phyloP scores from a whole-genome alignment of 2,797 vertebrate genomes.

The Macropodus opercularis region DNA sequence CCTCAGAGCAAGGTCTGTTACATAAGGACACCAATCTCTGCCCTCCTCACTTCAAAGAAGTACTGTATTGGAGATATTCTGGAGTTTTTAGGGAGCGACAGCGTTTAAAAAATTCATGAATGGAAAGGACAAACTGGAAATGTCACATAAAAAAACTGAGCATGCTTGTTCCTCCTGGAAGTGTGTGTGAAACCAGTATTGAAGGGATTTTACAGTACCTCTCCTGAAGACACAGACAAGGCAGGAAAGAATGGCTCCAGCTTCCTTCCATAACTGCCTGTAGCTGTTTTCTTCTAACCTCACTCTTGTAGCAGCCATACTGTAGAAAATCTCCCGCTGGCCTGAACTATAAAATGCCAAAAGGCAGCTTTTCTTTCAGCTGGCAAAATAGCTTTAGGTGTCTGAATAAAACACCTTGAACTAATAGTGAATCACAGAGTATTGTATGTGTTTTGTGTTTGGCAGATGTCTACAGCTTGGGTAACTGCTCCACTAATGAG shows the following conservation, averaged over 20 bases:
- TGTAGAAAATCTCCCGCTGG: constrained; percentile 75
- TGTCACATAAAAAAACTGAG: constrained; percentile 28
- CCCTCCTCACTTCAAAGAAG: constrained; percentile 49
- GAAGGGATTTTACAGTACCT: constrained; percentile 40
- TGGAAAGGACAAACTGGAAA: constrained; percentile 40
- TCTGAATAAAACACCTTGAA: constrained; percentile 56
- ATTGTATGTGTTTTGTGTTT: constrained; percentile 67
- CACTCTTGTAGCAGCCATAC: constrained; percentile 78
- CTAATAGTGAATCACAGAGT: constrained; percentile 56
- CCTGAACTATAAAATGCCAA: constrained; percentile 61
- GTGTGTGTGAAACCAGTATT: constrained; percentile 34
- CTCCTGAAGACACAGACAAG: constrained; percentile 62
- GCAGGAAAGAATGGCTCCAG: constrained; percentile 60
- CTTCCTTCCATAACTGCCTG: constrained; percentile 64
- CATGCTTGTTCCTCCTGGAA: constrained; percentile 47
- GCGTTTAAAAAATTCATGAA: constrained; percentile 9
- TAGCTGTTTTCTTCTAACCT: constrained; percentile 75
- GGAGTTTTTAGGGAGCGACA: constrained; percentile 29
- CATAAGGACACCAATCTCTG: constrained; percentile 44
- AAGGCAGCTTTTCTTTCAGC: constrained; percentile 68
- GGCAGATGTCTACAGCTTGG: constrained; percentile 59
- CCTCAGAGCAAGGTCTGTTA: constrained; percentile 44
- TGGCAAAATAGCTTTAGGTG: constrained; percentile 72
- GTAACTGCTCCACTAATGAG: constrained; percentile 57
- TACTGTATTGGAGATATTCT: constrained; percentile 55